Evolutionary conservation across 2,113 vertebrate species (phyloP).

Genomic region (Ceuthmochares aereus): DNA sequence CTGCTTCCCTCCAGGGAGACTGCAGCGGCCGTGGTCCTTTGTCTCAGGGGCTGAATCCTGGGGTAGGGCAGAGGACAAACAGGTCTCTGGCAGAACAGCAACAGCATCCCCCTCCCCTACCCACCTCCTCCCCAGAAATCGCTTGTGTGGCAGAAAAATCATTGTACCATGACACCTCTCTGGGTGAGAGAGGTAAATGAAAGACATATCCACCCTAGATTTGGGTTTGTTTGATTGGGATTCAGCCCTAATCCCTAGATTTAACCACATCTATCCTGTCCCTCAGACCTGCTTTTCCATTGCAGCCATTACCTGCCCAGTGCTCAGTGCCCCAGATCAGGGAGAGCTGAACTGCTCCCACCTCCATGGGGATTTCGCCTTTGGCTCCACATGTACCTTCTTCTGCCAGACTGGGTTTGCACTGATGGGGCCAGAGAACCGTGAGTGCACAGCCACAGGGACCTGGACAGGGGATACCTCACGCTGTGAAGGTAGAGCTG

Average conservation of each 20-base stretch:
- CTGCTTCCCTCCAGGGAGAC: background rate
- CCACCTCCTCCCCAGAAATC: background rate
- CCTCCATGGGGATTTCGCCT: slow-evolving; percentile 54
- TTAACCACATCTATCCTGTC: background rate
- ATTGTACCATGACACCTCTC: background rate
- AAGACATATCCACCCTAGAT: background rate
- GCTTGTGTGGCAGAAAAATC: background rate
- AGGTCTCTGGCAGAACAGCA: background rate
- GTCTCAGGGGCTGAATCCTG: rapidly evolving
- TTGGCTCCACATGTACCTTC: slow-evolving; percentile 76
- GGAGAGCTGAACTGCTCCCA: slow-evolving; percentile 72
- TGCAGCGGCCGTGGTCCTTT: background rate
- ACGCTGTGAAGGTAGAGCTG: slow-evolving; percentile 46
- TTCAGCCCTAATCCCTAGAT: background rate
- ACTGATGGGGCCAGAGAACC: slow-evolving; percentile 28
- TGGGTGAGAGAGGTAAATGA: background rate
- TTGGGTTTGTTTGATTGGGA: background rate
- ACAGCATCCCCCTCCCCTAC: too few species aligned
- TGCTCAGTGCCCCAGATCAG: background rate
- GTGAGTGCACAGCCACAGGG: slow-evolving; percentile 67
- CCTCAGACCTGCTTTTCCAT: background rate
- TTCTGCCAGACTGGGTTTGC: slow-evolving; percentile 72
- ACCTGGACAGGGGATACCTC: slow-evolving; percentile 69
- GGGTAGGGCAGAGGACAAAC: background rate
- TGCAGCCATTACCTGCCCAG: slow-evolving; percentile 19